Base-by-base conservation (phyloP, 2,888 invertebrate genomes). In the Cheilosia vulpina region DNA sequence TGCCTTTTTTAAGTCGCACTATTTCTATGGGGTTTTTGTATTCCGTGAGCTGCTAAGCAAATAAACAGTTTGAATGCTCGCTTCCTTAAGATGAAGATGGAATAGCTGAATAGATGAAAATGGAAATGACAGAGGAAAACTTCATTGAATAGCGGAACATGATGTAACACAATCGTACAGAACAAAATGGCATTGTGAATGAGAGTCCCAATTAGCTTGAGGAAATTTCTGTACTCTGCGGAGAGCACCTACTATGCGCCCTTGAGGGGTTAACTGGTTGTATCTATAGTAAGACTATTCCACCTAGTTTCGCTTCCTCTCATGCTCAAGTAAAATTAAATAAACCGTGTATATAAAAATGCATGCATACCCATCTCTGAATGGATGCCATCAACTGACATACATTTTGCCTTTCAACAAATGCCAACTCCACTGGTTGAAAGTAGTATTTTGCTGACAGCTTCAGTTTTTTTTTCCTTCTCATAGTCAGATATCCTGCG, bases 401-500 rank as follows among this genome's bases (percentile, higher is more conserved):
- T 52, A 68, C 27, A 45, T 55, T 55, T 31, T 21, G 4, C n/a
- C 9, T n/a, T 41, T 38, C 11, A 31, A 13, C n/a, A 31, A 31
- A 47, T 63, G 47, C 47, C 47, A 34, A 1, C 27, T 34, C 31
- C 15, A 34, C 17, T 47, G 17, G 31, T 5, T 45, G 17, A 47
- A 62, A 17, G 45, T 34, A 15, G n/a, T 34, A 19, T 50, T 63
- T 50, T 34, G 15, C 63, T 34, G 63, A 21, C 57, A 47, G 34
- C 11, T 38, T 38, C 47, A 15, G 27, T 11, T 17, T 47, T 34
- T 47, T 63, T 17, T 15, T 69, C 24, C 38, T 13, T 45, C 69
- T 47, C 45, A 43, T 53, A 52, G 31, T 52, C 21, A 47, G 60
- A 34, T 34, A 43, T 69, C 24, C 69, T 68, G 76, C 41, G 41